Evolutionary conservation across 2,888 invertebrate genomes (phyloP).

Genomic region (Drosophila paucipuncta): DNA sequence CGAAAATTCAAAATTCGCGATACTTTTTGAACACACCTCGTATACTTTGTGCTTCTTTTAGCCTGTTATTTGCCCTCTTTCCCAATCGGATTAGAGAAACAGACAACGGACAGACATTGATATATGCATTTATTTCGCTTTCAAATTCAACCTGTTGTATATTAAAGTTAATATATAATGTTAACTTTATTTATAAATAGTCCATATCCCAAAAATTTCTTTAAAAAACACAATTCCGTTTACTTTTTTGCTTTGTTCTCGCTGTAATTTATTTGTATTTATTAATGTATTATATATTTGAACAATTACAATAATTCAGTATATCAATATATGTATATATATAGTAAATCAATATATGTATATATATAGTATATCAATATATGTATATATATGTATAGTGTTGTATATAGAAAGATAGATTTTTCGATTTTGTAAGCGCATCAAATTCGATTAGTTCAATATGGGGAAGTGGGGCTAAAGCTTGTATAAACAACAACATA

Average conservation of each 20-base stretch:
- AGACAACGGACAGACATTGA: neutral
- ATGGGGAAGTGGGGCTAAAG: slow-evolving; percentile 2
- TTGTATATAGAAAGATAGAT: slow-evolving; percentile 4
- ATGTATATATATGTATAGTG: neutral
- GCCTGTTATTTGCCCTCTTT: neutral
- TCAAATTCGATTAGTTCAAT: slow-evolving; percentile 14
- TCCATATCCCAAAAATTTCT: neutral
- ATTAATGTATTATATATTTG: slow-evolving; percentile 6
- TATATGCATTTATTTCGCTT: neutral
- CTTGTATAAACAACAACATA: slow-evolving; percentile 3
- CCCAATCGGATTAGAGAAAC: neutral
- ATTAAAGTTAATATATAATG: neutral
- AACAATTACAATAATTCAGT: slow-evolving; percentile 39
- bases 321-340: slow-evolving; percentile 16
- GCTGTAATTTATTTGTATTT: slow-evolving; percentile 15
- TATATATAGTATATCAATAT: slow-evolving; percentile 3
- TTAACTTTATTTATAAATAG: neutral
- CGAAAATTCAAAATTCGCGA: too few species aligned
- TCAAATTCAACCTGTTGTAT: too few species aligned
- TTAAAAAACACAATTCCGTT: neutral
- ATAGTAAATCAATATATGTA: slow-evolving; percentile 1
- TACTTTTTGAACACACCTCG: too few species aligned
- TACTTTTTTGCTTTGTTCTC: slow-evolving; percentile 2
- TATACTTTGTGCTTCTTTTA: neutral
- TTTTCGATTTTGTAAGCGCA: slow-evolving; percentile 24